Conservation (phyloP, 1,140 invertebrate genomes). For the Lutraria rhynchaena region DNA sequence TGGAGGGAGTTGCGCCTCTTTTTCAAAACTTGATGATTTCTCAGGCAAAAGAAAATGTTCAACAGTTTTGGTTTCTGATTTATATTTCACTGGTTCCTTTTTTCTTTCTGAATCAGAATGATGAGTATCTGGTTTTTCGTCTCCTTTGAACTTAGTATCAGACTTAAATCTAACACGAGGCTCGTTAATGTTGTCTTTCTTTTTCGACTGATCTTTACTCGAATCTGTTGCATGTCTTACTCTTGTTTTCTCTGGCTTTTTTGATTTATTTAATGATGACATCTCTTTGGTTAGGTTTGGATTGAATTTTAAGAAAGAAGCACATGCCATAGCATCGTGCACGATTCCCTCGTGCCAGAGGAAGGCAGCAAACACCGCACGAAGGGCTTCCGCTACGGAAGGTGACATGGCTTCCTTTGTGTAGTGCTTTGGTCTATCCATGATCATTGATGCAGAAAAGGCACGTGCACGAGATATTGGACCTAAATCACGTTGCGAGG, state of each 20-base stretch:
- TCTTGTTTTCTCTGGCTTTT: conserved; percentile 64
- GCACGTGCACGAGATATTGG: conserved; percentile 92
- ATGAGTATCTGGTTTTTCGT: conserved; percentile 53
- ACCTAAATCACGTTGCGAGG: conserved; percentile 80
- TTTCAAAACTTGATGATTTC: conserved; percentile 43
- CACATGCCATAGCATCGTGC: conserved; percentile 98
- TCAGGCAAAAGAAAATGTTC: conserved; percentile 56
- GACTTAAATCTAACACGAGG: conserved; percentile 75
- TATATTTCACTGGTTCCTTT: conserved; percentile 66
- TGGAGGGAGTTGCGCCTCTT: conserved; percentile 89
- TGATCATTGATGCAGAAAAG: conserved; percentile 86
- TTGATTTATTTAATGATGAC: conserved; percentile 73
- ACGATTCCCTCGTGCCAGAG: conserved; percentile 99
- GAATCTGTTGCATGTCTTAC: conserved; percentile 78
- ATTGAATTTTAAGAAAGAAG: conserved; percentile 97
- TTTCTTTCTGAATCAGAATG: conserved; percentile 54
- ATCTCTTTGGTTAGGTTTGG: conserved; percentile 86
- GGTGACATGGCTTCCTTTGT: conserved; percentile 94
- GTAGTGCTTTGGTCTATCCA: conserved; percentile 78
- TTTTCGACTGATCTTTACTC: conserved; percentile 72
- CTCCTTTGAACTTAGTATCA: conserved; percentile 67
- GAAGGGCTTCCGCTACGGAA: conserved; percentile 94
- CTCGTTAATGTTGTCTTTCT: conserved; percentile 76
- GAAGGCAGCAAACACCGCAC: conserved; percentile 97
- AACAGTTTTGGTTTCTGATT: conserved; percentile 72